These are phyloP conservation scores for Pomatostomus ruficeps DNA, from an alignment of 2,113 vertebrate species.

Conservation along the genomic window DNA sequence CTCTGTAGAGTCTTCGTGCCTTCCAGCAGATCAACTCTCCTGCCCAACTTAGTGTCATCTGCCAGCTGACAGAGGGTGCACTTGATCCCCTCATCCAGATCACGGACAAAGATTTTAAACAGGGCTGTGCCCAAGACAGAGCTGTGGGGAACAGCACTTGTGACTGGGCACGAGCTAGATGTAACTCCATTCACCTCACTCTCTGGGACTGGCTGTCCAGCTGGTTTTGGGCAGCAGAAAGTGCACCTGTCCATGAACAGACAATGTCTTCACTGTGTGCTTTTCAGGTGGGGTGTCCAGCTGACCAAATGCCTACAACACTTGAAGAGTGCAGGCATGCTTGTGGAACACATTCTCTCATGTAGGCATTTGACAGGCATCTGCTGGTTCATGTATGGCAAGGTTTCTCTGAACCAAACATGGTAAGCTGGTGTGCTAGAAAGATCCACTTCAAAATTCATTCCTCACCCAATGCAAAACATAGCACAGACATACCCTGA, in stretches of 20 bases:
- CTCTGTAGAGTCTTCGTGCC: background rate
- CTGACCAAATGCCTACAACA: background rate
- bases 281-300: background rate
- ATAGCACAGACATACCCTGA: too few species aligned
- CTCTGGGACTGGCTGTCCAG: background rate
- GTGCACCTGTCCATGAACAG: background rate
- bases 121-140: background rate
- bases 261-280: background rate
- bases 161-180: background rate
- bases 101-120: background rate
- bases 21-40: background rate
- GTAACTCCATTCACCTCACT: background rate
- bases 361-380: background rate
- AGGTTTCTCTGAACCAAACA: background rate
- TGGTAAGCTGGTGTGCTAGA: background rate
- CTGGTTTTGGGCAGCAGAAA: background rate
- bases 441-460: background rate
- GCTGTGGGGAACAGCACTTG: background rate
- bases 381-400: background rate
- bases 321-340: background rate
- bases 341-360: background rate
- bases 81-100: background rate
- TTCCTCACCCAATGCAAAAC: background rate
- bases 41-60: background rate
- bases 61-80: background rate